A percentile compares a stretch with the other conserved stretches of the same genome.
Conservation (phyloP, 2,888 invertebrate genomes). For the Microplitis deprimator region DNA sequence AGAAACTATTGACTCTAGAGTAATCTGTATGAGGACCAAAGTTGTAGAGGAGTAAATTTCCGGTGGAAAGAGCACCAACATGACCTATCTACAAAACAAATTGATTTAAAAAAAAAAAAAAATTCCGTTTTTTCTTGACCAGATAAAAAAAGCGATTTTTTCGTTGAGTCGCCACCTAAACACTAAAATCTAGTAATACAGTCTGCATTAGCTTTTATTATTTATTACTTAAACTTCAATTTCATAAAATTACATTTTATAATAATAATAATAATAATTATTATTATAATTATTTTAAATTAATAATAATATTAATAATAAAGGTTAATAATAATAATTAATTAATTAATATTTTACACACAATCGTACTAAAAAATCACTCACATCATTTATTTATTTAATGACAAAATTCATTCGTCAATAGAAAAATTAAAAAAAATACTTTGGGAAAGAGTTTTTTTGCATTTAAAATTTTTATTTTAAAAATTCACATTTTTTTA, state of each 20-base stretch:
- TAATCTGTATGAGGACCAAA: not conserved
- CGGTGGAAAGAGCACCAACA: not conserved
- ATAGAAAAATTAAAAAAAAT: conserved; percentile 42
- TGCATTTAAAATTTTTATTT: not conserved
- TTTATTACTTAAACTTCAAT: not conserved
- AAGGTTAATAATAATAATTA: conserved; percentile 24
- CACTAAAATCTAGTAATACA: conserved; percentile 67
- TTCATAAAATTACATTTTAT: conserved; percentile 63
- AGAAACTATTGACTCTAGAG: too few relatives aligned
- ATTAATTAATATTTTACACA: conserved; percentile 7
- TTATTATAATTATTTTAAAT: not conserved
- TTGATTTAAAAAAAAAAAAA: not conserved
- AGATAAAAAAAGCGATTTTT: not conserved
- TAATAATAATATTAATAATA: conserved; percentile 4
- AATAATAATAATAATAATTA: conserved; percentile 54
- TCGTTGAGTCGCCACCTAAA: conserved; percentile 8
- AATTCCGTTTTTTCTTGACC: conserved; percentile 14
- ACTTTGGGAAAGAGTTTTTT: conserved; percentile 25
- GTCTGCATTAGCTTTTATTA: conserved; percentile 62
- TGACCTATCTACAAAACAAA: too few relatives aligned
- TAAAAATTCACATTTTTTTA: too few relatives aligned
- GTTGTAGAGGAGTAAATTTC: not conserved
- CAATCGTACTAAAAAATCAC: not conserved
- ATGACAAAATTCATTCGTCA: conserved; percentile 19
- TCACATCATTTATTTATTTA: not conserved